Base-by-base conservation (phyloP, 2,888 invertebrate species). In the Aleiodes alternator region DNA sequence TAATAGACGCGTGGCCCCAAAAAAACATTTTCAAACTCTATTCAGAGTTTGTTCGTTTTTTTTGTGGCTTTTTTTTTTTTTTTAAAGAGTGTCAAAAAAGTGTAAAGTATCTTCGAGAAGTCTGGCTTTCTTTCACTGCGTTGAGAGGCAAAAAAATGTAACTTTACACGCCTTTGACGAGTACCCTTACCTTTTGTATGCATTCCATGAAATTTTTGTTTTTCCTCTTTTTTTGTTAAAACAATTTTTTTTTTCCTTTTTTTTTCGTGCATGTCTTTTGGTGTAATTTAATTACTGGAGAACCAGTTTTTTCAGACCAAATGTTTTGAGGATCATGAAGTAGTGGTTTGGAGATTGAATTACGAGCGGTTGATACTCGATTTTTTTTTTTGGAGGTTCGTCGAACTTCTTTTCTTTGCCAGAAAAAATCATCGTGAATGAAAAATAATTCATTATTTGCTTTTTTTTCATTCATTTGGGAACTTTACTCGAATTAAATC, bases 1-100 rank as follows among this genome's bases (percentile, higher is more conserved):
- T 87, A 86, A 87, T 87, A 87, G 87, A 82, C 80, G 72, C 79
- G 80, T 80, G 64, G 73, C 76, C 73, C 69, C 74, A 23, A 77
- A 73, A 73, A 78, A 69, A 56, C 70, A 48, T 78, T 77, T 64
- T 70, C 57, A 73, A 79, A 78, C 77, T 64, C 76, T 77, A 70
- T 78, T 66, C 51, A 75, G 69, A 61, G 59, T 61, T 51, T 34
- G 29, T 61, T 51, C 38, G 38, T 53, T 48, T 53, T 75, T 53
- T 74, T 71, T 72, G 23, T 71, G 34, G 14, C 7, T 14, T 61
- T 72, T 59, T 72, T 61, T 43, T 14, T 61, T 72, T 59, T 72
- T 61, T 43, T 66, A 29, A 12, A 43, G 55, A 16, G 16, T 38
- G 59, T 34, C 51, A 66, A 56, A 66, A 66, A 29, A 11, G 69